Base-by-base conservation (phyloP, 2,797 vertebrate species). In the Argentina silus region DNA sequence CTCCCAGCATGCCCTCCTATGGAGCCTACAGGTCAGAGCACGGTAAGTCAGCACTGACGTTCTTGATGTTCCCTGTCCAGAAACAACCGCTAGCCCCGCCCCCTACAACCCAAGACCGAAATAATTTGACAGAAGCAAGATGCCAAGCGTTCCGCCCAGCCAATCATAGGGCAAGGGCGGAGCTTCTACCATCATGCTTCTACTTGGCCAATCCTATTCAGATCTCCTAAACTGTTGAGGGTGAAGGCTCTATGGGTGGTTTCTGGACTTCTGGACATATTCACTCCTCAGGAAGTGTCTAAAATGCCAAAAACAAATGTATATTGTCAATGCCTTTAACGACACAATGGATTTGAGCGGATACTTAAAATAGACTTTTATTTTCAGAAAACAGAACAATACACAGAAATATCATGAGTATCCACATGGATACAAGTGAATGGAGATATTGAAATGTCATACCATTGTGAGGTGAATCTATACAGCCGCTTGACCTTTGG, bases 1-100 rank as follows among this genome's bases (percentile, higher is more conserved):
- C 89, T 83, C 81, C 90, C n/a, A 81, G 74, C 81, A 85, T 85
- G 84, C 91, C 87, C 47, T 87, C 88, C 0, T 86, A 87, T 10
- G 86, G 90, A 66, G 85, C 87, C 59, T 95, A 81, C 85, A 92
- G 90, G 87, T 82, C 84, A 3, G 86, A 86, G 27, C 91, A 90
- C 0, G 96, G 96, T 98, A 90, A 88, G 93, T 72, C 72, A 2
- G 17, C 2, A 50, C 14, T 21, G 66, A 50, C 27, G 27, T 2
- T 36, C 27, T 67, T 67, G 66, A 50, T 67, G 12, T 27, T 36
- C 27, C 27, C 27, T 36, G 27, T 36, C 4, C 27, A 36, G 27
- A 36, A 36, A 36, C 27, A 36, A 36, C 27, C 27, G 4, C 27
- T 36, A 36, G 27, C 27, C 27, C 27, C 27, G 27, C 27, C 27